Base-by-base conservation (phyloP, 2,113 vertebrate genomes). In the Coracopsis vasa region DNA sequence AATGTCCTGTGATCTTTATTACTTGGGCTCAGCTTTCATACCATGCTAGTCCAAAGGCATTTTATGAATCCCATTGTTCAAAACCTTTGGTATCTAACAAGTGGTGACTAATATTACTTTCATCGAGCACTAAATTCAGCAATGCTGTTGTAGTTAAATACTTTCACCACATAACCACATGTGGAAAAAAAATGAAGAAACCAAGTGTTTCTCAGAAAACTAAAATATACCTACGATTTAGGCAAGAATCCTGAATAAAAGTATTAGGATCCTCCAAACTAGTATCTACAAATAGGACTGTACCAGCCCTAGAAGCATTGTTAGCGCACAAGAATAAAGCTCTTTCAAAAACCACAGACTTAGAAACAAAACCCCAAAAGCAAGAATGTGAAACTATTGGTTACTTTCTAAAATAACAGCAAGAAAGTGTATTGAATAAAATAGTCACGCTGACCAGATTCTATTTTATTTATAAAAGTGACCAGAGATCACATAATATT, bases 21-120 rank as follows among this genome's bases (percentile, higher is more conserved):
- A 86, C 91, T 84, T 41, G 28, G 51, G 61, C 56, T 96, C 86
- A 81, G 69, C 65, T 94, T 95, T 85, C 95, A 90, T 18, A 91
- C 44, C 25, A 78, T 3, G 9, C 44, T 69, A 88, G 56, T 70
- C 47, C 73, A 85, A 95, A 91, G 58, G 86, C 83, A 92, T 96
- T 44, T 80, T 21, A 24, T 12, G 50, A 91, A 96, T 90, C 42
- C 29, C 60, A 94, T 86, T 96, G 93, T 96, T 61, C 88, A 89
- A 91, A 84, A 61, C 37, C 61, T 87, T 72, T 89, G 91, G 80
- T 72, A 94, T 92, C 65, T 93, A 88, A 69, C 54, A 64, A 88
- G 77, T 51, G 28, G 39, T 47, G 69, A 88, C 67, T 95, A 64
- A 86, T 81, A 42, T 23, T 44, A 80, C 64, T 92, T 80, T 47